These are phyloP conservation scores for Dermatemys mawii DNA, from an alignment of 2,113 vertebrate genomes.

Conservation along the genomic window DNA sequence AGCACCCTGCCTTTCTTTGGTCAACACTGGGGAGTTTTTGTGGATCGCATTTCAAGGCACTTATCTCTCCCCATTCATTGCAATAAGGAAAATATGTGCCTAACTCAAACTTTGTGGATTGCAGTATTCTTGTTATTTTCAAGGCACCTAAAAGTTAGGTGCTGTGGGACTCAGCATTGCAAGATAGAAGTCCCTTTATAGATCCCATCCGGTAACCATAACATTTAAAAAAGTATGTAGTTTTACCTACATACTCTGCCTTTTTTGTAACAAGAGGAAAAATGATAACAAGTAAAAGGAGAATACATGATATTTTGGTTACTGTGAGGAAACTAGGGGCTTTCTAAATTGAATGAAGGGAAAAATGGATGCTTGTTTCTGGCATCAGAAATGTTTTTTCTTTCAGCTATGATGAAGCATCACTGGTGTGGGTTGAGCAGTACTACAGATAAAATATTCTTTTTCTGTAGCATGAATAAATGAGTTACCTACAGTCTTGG, in stretches of 20 bases:
- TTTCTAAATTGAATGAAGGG: not conserved
- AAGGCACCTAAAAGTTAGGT: not conserved
- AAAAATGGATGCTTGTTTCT: not conserved
- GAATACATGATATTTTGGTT: not conserved
- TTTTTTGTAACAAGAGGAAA: conserved; percentile 2
- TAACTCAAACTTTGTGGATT: not conserved
- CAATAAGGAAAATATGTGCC: not conserved
- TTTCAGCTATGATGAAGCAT: not conserved
- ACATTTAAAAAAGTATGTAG: not conserved
- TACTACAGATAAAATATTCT: not conserved
- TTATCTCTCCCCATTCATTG: not conserved
- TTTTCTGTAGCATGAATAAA: not conserved
- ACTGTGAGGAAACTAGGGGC: not conserved
- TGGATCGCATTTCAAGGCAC: not conserved
- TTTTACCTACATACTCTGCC: not conserved
- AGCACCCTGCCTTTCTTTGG: not conserved
- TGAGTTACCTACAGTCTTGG: not conserved
- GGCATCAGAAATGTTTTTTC: not conserved
- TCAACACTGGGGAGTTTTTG: not conserved
- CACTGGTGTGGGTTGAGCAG: not conserved
- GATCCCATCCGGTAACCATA: not conserved
- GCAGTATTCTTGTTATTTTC: not conserved
- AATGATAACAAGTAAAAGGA: not conserved
- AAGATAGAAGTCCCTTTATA: not conserved
- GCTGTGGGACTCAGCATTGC: not conserved